Evolutionary conservation across 1,140 invertebrate species (phyloP).

Genomic region (Caenorhabditis briggsae): DNA sequence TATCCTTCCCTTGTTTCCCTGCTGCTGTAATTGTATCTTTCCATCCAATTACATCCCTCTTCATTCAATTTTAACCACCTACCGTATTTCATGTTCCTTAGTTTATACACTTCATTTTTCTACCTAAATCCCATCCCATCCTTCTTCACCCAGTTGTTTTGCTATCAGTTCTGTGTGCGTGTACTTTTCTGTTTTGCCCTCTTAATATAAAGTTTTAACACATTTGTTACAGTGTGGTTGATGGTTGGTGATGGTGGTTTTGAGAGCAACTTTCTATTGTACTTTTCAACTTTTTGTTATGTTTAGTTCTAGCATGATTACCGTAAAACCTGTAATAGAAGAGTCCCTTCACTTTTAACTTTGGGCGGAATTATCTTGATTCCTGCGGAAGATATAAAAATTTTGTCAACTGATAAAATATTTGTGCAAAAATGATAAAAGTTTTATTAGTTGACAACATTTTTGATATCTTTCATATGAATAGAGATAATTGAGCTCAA

Average conservation of each 20-base stretch:
- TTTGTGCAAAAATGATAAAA: too few relatives aligned
- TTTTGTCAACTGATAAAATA: too few relatives aligned
- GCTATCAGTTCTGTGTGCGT: background rate
- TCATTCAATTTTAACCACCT: background rate
- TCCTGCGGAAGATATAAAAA: too few relatives aligned
- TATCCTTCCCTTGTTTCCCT: background rate
- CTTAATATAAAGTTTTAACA: conserved; percentile 39
- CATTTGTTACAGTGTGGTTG: background rate
- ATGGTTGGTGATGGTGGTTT: conserved; percentile 35
- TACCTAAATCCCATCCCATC: background rate
- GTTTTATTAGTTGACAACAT: too few relatives aligned
- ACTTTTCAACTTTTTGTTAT: background rate
- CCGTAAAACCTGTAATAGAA: too few relatives aligned
- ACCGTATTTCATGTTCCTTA: conserved; percentile 21
- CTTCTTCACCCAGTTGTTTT: background rate
- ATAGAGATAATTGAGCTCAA: too few relatives aligned
- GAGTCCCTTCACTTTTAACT: too few relatives aligned
- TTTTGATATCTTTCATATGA: too few relatives aligned
- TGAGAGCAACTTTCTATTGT: background rate
- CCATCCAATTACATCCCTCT: background rate
- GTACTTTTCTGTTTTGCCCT: background rate
- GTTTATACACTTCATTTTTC: conserved; percentile 3
- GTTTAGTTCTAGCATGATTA: too few relatives aligned
- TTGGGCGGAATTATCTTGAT: too few relatives aligned
- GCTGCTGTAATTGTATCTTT: conserved; percentile 13